These are phyloP conservation scores for Oxystoma pomonae DNA, from an alignment of 2,888 invertebrate species.

Conservation along the genomic window DNA sequence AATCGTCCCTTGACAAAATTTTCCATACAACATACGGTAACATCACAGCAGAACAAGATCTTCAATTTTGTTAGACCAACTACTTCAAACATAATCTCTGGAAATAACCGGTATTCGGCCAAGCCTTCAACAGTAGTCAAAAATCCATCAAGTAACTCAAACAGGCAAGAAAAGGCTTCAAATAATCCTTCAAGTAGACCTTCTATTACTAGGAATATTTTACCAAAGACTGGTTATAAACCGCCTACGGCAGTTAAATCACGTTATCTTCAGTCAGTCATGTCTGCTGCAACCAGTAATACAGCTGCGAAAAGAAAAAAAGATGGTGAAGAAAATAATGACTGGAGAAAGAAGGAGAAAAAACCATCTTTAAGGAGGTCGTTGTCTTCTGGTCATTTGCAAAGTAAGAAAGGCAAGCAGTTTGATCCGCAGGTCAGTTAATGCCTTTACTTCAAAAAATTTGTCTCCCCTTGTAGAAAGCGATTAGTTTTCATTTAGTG, in stretches of 20 bases:
- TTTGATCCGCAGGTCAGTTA: constrained; percentile 8
- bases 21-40: too few relatives aligned
- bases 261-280: not conserved
- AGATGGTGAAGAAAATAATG: not conserved
- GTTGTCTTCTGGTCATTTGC: constrained; percentile 26
- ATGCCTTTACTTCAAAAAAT: constrained; percentile 1
- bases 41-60: not conserved
- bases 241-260: constrained; percentile 5
- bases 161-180: not conserved
- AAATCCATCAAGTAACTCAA: not conserved
- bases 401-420: constrained; percentile 19
- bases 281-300: not conserved
- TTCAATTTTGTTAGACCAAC: not conserved
- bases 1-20: too few relatives aligned
- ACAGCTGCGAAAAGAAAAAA: not conserved
- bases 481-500: too few relatives aligned
- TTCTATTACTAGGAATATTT: not conserved
- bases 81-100: not conserved
- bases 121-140: too few relatives aligned
- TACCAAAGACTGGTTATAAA: not conserved
- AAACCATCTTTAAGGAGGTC: constrained; percentile 23
- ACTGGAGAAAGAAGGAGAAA: not conserved
- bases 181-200: not conserved
- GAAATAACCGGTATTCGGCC: not conserved
- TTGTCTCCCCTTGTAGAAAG: not conserved